These are phyloP conservation scores for Tiliqua scincoides DNA, from an alignment of 2,113 vertebrate species.

Conservation along the genomic window DNA sequence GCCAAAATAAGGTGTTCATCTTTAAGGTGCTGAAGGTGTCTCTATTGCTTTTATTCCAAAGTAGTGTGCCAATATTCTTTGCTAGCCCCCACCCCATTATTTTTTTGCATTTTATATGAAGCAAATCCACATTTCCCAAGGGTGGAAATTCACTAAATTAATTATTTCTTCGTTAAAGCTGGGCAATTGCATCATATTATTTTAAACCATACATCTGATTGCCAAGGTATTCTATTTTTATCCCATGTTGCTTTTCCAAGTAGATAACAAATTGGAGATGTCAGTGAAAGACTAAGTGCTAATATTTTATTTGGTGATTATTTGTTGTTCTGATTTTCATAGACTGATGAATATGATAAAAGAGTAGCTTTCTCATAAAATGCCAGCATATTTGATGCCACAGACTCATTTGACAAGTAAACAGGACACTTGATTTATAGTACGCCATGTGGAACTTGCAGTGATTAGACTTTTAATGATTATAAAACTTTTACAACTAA, in stretches of 20 bases:
- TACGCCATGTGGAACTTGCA: background rate
- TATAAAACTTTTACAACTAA: slow-evolving; percentile 42
- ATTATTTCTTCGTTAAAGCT: background rate
- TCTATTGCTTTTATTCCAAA: background rate
- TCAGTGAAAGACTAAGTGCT: slow-evolving; percentile 31
- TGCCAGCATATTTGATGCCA: slow-evolving; percentile 33
- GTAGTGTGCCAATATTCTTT: background rate
- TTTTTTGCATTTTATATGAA: slow-evolving; percentile 5
- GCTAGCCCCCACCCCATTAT: background rate
- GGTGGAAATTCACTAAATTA: slow-evolving; percentile 3
- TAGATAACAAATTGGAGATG: slow-evolving; percentile 46
- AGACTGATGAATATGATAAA: slow-evolving; percentile 37
- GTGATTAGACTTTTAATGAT: slow-evolving; percentile 39
- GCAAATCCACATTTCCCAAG: background rate
- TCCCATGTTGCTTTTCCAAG: slow-evolving; percentile 42
- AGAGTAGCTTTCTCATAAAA: slow-evolving; percentile 49
- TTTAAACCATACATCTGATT: slow-evolving; percentile 56
- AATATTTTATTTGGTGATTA: slow-evolving; percentile 54
- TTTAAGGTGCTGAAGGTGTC: too few species aligned
- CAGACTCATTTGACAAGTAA: slow-evolving; percentile 38
- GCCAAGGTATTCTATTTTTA: slow-evolving; percentile 37
- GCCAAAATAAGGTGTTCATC: background rate
- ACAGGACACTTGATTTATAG: slow-evolving; percentile 40
- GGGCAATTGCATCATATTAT: slow-evolving; percentile 37
- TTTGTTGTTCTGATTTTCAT: slow-evolving; percentile 52